Evolutionary conservation across 2,888 invertebrate species (phyloP), one percentile per base, ranked within the genome.

Genomic region (Diogma glabrata): DNA sequence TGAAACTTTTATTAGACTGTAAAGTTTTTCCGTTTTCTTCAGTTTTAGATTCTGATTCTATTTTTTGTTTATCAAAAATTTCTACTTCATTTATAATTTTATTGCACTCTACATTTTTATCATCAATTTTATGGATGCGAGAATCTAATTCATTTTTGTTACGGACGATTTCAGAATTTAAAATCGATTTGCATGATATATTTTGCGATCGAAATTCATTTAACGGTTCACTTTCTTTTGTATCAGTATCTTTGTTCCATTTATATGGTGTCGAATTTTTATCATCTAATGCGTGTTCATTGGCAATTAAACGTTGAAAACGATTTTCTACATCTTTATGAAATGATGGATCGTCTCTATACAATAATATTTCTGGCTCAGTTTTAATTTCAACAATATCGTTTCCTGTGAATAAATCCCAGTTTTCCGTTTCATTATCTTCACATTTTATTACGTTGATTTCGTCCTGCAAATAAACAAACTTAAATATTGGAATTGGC

Each of bases 391-490:
- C 43, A 20, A 22, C 43, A n/a, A 7, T 22, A 22, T 22, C 23
- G 6, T 43, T 14, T 14, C 22, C 43, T 22, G 20, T n/a, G 16
- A 22, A 43, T 43, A 23, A 14, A 43, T 43, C 14, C 43, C 43
- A 43, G n/a, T 43, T 23, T 22, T 43, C 14, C n/a, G n/a, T n/a
- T 22, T n/a, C 20, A 40, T 19, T 20, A 10, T 40, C 22, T 22
- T 43, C 43, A 43, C 23, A 14, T 43, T 43, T 43, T 6, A 43
- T 43, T 43, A 20, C 43, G 20, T 40, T 28, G 19, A 43, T 43
- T 43, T n/a, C 28, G 16, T 43, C 43, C 43, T 43, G 23, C 7
- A 43, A 43, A 43, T n/a, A n/a, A n/a, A n/a, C n/a, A n/a, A n/a
- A n/a, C n/a, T n/a, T n/a, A n/a, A n/a, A n/a, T n/a, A n/a, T n/a